Percentiles rank a stretch among this genome's conserved stretches.
phyloP scores from a whole-genome alignment of 64 coral and sea anemone species.

The Porites australiensis region DNA sequence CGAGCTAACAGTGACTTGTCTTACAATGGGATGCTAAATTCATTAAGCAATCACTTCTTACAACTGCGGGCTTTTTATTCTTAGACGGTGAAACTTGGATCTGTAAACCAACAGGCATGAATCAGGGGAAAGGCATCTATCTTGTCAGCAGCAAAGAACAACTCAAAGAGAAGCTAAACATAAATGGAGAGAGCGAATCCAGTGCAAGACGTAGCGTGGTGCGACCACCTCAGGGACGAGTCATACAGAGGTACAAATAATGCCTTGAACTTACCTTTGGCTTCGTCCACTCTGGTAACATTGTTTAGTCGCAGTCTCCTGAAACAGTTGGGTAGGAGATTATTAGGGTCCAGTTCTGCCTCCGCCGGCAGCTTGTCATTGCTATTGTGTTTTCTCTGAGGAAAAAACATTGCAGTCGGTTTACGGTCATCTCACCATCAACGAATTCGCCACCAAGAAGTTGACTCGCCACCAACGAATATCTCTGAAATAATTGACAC shows the following conservation, averaged over 20 bases:
- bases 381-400: no score
- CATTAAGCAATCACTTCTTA: no score
- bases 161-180: conserved; percentile 69
- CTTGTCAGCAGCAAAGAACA: conserved; percentile 79
- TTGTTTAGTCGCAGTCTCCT: no score
- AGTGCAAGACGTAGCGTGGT: conserved; percentile 21
- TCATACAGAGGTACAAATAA: conserved; percentile 83
- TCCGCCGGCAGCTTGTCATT: no score
- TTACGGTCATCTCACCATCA: no score
- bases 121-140: conserved; percentile 98
- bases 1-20: not conserved
- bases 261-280: not conserved
- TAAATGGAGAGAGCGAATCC: conserved; percentile 20
- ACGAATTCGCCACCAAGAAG: no score
- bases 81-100: conserved; percentile 97
- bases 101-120: conserved; percentile 95
- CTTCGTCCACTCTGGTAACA: not conserved
- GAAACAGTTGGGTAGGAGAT: no score
- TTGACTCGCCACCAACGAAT: no score
- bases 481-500: no score
- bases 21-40: not conserved
- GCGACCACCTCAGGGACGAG: conserved; percentile 74
- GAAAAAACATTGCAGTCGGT: no score
- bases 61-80: not conserved
- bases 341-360: no score